phyloP scores from a whole-genome alignment of 1,140 invertebrate species.

The Drosophila varians region DNA sequence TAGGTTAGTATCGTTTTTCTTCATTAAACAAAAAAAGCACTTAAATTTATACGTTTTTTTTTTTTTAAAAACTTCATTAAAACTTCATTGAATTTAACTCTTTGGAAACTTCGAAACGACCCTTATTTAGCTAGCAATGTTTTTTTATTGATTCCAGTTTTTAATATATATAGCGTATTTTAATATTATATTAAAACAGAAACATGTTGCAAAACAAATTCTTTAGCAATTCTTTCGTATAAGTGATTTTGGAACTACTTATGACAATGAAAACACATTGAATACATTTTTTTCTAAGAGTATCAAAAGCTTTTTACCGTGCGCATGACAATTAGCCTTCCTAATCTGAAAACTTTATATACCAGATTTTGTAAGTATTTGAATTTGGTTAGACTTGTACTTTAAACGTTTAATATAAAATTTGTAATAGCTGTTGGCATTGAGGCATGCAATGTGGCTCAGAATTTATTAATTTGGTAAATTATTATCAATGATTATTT shows the following conservation, averaged over 20 bases:
- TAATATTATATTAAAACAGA: not conserved
- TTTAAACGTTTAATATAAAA: too few relatives aligned
- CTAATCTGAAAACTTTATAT: too few relatives aligned
- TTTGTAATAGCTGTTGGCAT: too few relatives aligned
- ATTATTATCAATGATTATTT: too few relatives aligned
- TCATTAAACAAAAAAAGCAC: not conserved
- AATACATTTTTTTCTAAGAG: constrained; percentile 55
- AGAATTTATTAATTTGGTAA: too few relatives aligned
- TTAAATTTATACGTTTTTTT: not conserved
- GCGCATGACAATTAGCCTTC: constrained; percentile 45
- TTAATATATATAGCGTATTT: constrained; percentile 3
- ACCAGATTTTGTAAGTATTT: too few relatives aligned
- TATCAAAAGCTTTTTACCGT: constrained; percentile 41
- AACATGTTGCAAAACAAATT: constrained; percentile 7
- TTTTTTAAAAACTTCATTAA: too few relatives aligned
- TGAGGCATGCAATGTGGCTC: too few relatives aligned
- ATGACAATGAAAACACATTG: constrained; percentile 43
- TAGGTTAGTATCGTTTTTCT: not conserved
- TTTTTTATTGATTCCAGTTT: not conserved
- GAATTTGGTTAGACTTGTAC: too few relatives aligned
- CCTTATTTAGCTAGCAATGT: not conserved
- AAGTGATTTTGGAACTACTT: constrained; percentile 37
- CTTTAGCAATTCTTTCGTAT: constrained; percentile 20
- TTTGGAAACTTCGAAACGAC: not conserved
- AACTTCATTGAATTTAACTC: not conserved